Conservation (phyloP, 2,113 vertebrate genomes). For the Atherinomorus stipes region DNA sequence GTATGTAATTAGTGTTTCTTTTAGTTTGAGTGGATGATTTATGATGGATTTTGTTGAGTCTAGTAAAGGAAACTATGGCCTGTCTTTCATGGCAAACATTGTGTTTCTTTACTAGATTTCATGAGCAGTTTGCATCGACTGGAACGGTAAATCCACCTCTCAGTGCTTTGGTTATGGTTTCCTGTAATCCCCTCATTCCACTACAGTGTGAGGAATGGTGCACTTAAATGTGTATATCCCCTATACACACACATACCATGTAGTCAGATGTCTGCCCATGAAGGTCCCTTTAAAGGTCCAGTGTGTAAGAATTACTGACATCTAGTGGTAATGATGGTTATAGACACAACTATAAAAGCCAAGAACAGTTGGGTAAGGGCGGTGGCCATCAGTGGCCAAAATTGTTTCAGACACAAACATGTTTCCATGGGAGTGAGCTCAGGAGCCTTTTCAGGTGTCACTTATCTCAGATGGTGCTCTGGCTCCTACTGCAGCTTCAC, state of each 20-base stretch:
- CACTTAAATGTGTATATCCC: slow-evolving; percentile 32
- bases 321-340: too few relatives aligned
- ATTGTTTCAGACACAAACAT: too few relatives aligned
- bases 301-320: too few relatives aligned
- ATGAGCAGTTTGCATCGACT: slow-evolving; percentile 39
- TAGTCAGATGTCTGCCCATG: slow-evolving; percentile 11
- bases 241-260: slow-evolving; percentile 7
- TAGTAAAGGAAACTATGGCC: slow-evolving; percentile 21
- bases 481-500: too few relatives aligned
- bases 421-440: too few relatives aligned
- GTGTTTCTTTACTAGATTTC: slow-evolving; percentile 49
- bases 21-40: neutral
- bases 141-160: slow-evolving; percentile 36
- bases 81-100: slow-evolving; percentile 29
- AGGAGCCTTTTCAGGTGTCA: too few relatives aligned
- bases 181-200: slow-evolving; percentile 64
- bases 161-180: slow-evolving; percentile 58
- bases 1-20: neutral
- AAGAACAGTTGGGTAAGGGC: too few relatives aligned
- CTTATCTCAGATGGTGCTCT: too few relatives aligned
- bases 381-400: too few relatives aligned
- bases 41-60: slow-evolving; percentile 17
- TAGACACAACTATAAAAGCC: too few relatives aligned
- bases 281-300: neutral
- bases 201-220: slow-evolving; percentile 28